Conservation (phyloP, 2,797 vertebrate genomes). For the Alca torda region DNA sequence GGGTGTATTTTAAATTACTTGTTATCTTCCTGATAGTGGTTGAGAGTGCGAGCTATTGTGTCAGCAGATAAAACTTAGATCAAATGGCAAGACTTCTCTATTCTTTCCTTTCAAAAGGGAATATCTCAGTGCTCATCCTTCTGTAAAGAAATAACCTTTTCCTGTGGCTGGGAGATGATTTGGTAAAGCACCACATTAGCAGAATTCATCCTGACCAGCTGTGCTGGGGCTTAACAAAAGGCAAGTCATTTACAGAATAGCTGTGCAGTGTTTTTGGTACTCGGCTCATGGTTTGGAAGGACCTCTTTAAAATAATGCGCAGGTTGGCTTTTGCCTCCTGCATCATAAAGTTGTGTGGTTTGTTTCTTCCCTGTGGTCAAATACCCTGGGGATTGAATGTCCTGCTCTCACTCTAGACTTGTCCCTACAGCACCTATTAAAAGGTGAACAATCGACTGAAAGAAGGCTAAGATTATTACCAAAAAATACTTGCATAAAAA, state of each 20-base stretch:
- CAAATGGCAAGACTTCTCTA: constrained; percentile 19
- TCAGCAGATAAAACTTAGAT: constrained; percentile 16
- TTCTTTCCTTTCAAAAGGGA: constrained; percentile 25
- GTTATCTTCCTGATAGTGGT: constrained; percentile 29
- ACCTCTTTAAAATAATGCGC: not conserved
- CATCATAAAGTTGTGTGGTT: not conserved
- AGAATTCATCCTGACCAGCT: constrained; percentile 24
- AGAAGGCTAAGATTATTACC: not conserved
- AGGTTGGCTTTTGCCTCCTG: not conserved
- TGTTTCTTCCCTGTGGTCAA: not conserved
- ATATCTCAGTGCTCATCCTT: not conserved
- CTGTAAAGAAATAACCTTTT: constrained; percentile 32
- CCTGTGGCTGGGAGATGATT: not conserved
- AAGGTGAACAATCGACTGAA: not conserved
- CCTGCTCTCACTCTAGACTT: not conserved
- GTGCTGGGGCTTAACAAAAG: constrained; percentile 23
- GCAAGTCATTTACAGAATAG: not conserved
- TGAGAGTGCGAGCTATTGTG: not conserved
- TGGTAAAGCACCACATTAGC: constrained; percentile 1
- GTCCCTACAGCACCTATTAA: not conserved
- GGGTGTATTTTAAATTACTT: constrained; percentile 54
- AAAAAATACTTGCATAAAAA: not conserved
- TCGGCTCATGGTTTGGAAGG: not conserved
- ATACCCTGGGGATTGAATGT: not conserved
- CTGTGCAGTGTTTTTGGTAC: not conserved